These are phyloP conservation scores for Poecilia latipinna DNA, from an alignment of 2,113 vertebrate species.

Conservation along the genomic window DNA sequence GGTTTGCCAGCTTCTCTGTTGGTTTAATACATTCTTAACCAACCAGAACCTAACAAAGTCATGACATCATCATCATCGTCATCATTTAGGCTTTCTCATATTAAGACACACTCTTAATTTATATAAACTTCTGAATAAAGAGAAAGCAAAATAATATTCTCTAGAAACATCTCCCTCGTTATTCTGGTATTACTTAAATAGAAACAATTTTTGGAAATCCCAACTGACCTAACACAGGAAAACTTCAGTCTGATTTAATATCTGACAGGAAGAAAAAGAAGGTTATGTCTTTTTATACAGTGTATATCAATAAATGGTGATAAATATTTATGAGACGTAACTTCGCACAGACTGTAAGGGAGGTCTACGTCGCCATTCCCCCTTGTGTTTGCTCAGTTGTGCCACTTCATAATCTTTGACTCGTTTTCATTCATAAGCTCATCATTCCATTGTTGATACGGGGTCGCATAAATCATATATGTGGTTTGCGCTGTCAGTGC, in stretches of 20 bases:
- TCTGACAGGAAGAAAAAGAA: background rate
- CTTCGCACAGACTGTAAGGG: background rate
- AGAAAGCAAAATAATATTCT: background rate
- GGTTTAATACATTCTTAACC: too few species aligned
- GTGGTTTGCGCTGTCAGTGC: background rate
- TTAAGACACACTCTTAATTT: background rate
- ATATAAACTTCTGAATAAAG: background rate
- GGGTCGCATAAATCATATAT: conserved; percentile 7
- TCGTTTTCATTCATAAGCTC: conserved; percentile 17
- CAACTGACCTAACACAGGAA: background rate
- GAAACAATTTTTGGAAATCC: background rate
- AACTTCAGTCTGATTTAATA: background rate
- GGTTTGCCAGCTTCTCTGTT: too few species aligned
- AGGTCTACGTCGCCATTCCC: background rate
- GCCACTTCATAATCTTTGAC: background rate
- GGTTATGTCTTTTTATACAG: background rate
- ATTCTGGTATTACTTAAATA: background rate
- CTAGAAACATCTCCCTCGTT: background rate
- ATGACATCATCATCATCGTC: background rate
- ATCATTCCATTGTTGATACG: conserved; percentile 7
- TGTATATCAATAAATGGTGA: background rate
- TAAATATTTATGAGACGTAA: background rate
- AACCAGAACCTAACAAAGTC: too few species aligned
- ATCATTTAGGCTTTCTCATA: background rate
- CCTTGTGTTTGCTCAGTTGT: background rate